Evolutionary conservation across 2,888 invertebrate genomes (phyloP).

Genomic region (Aleiodes leptofemur): DNA sequence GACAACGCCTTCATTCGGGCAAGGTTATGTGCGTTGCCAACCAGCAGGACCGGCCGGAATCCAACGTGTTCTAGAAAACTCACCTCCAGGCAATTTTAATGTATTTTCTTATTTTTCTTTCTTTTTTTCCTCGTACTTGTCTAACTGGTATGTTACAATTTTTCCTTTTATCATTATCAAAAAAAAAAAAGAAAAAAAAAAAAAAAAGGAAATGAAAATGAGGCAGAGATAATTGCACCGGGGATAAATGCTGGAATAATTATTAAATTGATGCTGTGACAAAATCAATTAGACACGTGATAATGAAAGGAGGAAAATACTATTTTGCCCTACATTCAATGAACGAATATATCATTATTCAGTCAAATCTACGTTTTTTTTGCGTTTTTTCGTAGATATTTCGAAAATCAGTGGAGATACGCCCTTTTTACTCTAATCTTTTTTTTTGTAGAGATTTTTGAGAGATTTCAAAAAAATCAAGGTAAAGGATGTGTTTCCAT

Average conservation of each 20-base stretch:
- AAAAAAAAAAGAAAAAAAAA: not conserved
- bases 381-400: no score
- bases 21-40: slow-evolving; percentile 45
- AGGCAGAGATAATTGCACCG: not conserved
- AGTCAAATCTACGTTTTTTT: no score
- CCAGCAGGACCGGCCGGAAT: slow-evolving; percentile 31
- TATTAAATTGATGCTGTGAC: slow-evolving; percentile 10
- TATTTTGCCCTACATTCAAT: slow-evolving; percentile 1
- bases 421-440: no score
- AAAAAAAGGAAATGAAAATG: not conserved
- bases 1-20: slow-evolving; percentile 65
- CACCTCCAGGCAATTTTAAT: slow-evolving; percentile 14
- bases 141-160: no score
- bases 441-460: no score
- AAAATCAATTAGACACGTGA: slow-evolving; percentile 28
- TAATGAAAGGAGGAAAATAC: slow-evolving; percentile 1
- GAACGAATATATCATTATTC: not conserved
- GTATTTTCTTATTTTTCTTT: slow-evolving; percentile 16
- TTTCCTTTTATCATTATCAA: no score
- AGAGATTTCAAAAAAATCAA: no score
- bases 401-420: no score
- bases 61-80: slow-evolving; percentile 38
- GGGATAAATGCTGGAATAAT: not conserved
- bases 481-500: no score
- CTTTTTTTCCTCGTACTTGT: not conserved